These are phyloP conservation scores for Tenthredo scrophulariae DNA, from an alignment of 2,888 invertebrate species.

Conservation along the genomic window DNA sequence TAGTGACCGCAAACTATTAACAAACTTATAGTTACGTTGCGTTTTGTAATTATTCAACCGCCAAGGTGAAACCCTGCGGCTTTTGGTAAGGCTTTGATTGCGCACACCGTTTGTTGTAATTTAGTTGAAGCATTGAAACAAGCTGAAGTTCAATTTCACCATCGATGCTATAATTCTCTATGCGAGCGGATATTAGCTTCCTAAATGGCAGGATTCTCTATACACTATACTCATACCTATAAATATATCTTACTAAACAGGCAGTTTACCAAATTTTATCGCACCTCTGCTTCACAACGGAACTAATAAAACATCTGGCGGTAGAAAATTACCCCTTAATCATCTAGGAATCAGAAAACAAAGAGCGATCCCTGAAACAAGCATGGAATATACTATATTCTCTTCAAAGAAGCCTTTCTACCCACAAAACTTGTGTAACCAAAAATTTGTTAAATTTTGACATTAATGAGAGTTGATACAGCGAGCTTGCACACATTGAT, in stretches of 20 bases:
- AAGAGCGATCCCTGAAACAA: not conserved
- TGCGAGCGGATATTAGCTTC: not conserved
- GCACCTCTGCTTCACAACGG: not conserved
- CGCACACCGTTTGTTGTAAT: not conserved
- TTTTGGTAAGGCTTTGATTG: not conserved
- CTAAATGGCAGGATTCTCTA: not conserved
- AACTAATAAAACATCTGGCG: not conserved
- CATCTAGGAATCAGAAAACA: not conserved
- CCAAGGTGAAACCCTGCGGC: not conserved
- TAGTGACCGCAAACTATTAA: constrained; percentile 5
- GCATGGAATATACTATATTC: not conserved
- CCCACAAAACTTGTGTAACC: not conserved
- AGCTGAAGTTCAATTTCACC: constrained; percentile 16
- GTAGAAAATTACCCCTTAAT: not conserved
- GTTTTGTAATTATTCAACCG: constrained; percentile 27
- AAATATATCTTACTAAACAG: not conserved
- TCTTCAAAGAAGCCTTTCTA: not conserved
- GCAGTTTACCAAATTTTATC: not conserved
- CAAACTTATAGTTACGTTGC: not conserved
- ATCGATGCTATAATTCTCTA: constrained; percentile 34
- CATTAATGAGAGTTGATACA: not conserved
- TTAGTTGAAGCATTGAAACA: constrained; percentile 16
- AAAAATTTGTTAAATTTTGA: not conserved
- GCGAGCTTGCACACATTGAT: not conserved
- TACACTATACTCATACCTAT: not conserved